Percentiles rank a stretch among this genome's conserved stretches.
Evolutionary conservation across 2,888 invertebrate species (phyloP).

Genomic region (Oxyteleia sp.): DNA sequence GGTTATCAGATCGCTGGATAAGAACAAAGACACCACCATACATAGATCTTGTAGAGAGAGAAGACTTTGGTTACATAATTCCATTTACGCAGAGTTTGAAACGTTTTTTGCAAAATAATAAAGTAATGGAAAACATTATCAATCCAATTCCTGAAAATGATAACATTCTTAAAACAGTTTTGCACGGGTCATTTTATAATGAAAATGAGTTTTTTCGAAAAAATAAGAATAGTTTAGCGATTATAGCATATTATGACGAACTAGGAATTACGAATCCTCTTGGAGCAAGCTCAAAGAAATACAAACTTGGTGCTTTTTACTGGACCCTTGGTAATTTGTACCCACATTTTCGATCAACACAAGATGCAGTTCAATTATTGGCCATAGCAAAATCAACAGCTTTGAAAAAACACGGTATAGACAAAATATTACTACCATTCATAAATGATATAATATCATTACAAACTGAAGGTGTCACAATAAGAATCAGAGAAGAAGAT

Average conservation of each 20-base stretch:
- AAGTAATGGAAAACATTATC: no score
- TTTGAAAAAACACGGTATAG: no score
- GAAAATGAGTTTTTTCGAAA: slow-evolving; percentile 62
- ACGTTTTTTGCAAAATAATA: no score
- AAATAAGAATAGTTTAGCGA: slow-evolving; percentile 66
- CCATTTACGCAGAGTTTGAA: no score
- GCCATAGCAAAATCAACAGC: slow-evolving; percentile 35
- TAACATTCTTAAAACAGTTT: slow-evolving; percentile 44
- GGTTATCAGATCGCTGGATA: no score
- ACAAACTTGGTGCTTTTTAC: slow-evolving; percentile 43
- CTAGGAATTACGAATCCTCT: slow-evolving; percentile 46
- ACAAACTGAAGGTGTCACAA: slow-evolving; percentile 55
- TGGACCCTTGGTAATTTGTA: slow-evolving; percentile 16
- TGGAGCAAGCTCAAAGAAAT: slow-evolving; percentile 24
- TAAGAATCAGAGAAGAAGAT: slow-evolving; percentile 30
- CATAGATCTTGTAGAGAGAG: no score
- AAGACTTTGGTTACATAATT: no score
- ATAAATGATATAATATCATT: slow-evolving; percentile 53
- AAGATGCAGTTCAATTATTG: not conserved
- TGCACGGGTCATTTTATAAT: slow-evolving; percentile 73
- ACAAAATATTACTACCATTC: slow-evolving; percentile 39
- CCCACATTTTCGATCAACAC: not conserved
- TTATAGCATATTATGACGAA: slow-evolving; percentile 74
- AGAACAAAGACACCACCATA: no score
- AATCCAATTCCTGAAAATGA: no score